Percentiles rank a stretch among this genome's conserved stretches.
phyloP scores from a whole-genome alignment of 2,113 vertebrate genomes.

The Tetraodon nigroviridis region DNA sequence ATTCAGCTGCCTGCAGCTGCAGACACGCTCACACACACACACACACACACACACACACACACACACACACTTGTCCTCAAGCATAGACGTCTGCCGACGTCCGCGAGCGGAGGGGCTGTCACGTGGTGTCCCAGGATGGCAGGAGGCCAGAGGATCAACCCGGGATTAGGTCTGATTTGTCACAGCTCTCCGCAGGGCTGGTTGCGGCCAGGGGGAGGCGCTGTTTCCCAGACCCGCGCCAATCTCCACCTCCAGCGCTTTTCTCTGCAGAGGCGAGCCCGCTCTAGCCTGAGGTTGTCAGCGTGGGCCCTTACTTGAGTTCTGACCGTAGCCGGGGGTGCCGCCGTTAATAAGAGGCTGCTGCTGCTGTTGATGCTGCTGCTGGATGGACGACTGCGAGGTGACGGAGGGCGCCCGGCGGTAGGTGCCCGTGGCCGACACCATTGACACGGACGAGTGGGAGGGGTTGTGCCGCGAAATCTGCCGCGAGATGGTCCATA shows the following conservation, averaged over 20 bases:
- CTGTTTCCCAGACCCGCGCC: constrained; percentile 12
- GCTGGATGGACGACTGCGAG: constrained; percentile 92
- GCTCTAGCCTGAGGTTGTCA: not conserved
- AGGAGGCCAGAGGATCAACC: constrained; percentile 27
- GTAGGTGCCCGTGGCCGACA: constrained; percentile 97
- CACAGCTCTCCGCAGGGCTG: not conserved
- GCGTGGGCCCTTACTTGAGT: constrained; percentile 99
- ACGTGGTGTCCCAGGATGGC: constrained; percentile 14
- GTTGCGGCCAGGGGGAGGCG: constrained; percentile 30
- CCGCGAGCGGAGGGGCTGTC: constrained; percentile 20
- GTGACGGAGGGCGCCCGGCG: constrained; percentile 96
- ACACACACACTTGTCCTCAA: not conserved
- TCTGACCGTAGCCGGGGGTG: constrained; percentile 90
- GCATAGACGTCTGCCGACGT: constrained; percentile 15
- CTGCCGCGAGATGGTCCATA: constrained; percentile 98
- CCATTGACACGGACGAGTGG: constrained; percentile 93
- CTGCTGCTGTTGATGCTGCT: constrained; percentile 72
- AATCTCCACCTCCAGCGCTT: not conserved
- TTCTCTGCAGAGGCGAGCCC: too few relatives aligned
- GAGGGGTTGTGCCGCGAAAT: constrained; percentile 97
- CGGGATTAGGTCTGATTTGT: constrained; percentile 35
- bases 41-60: too few relatives aligned
- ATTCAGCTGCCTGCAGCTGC: not conserved
- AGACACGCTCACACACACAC: too few relatives aligned
- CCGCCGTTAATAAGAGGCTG: constrained; percentile 97